Percentiles rank a stretch among this genome's conserved stretches.
phyloP scores from a whole-genome alignment of 2,888 invertebrate species.

The Scaptomyza polygonia region DNA sequence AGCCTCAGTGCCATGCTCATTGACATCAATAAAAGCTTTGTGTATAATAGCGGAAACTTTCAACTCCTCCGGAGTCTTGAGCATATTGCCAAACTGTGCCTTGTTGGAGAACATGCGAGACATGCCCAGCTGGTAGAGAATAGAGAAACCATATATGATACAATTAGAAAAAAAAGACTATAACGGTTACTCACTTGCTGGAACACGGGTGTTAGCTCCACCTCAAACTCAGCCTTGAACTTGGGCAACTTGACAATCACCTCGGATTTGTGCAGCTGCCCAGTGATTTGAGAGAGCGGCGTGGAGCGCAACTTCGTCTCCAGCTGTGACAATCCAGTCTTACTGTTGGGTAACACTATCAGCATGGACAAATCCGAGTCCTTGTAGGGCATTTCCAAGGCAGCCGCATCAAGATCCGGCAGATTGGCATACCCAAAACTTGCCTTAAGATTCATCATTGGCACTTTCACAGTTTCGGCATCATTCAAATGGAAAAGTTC shows the following conservation, averaged over 20 bases:
- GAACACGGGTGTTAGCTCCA: slow-evolving; percentile 87
- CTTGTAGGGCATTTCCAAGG: slow-evolving; percentile 89
- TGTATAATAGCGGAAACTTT: slow-evolving; percentile 90
- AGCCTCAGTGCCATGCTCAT: slow-evolving; percentile 95
- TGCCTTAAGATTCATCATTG: slow-evolving; percentile 88
- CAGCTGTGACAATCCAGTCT: slow-evolving; percentile 88
- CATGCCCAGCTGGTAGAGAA: slow-evolving; percentile 86
- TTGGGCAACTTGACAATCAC: slow-evolving; percentile 89
- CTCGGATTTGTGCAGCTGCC: slow-evolving; percentile 83
- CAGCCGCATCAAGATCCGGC: slow-evolving; percentile 67
- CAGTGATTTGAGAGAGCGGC: slow-evolving; percentile 86
- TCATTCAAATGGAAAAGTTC: slow-evolving; percentile 88
- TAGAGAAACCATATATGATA: no score
- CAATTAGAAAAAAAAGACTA: neutral
- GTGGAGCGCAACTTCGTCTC: slow-evolving; percentile 87
- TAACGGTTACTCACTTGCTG: slow-evolving; percentile 84
- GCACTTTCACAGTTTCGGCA: slow-evolving; percentile 85
- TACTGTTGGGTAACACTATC: slow-evolving; percentile 89
- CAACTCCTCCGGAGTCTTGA: slow-evolving; percentile 83
- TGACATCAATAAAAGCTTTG: slow-evolving; percentile 94
- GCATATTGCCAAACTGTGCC: slow-evolving; percentile 88
- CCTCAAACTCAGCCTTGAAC: slow-evolving; percentile 92
- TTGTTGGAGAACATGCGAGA: slow-evolving; percentile 86
- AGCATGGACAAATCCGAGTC: slow-evolving; percentile 90
- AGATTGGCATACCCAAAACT: slow-evolving; percentile 68